Evolutionary conservation across 2,888 invertebrate genomes (phyloP).

Genomic region (Venustoraphidia nigricollis): DNA sequence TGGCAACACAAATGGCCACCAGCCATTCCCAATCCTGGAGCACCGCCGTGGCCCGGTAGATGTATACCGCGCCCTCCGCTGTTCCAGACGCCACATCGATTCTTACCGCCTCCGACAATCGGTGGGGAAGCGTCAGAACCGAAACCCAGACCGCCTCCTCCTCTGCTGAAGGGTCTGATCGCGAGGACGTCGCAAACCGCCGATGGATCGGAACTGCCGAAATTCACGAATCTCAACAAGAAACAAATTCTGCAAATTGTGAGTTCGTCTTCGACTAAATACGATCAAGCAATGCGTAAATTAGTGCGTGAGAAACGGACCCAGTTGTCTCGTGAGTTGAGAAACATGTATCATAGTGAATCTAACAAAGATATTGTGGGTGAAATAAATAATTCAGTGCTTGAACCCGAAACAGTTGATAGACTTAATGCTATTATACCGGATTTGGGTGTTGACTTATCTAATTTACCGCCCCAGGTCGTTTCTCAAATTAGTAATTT

Average conservation of each 20-base stretch:
- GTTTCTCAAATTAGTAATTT: not conserved
- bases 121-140: too few species aligned
- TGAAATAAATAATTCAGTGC: too few species aligned
- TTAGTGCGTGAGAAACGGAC: slow-evolving; percentile 24
- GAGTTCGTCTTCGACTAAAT: slow-evolving; percentile 14
- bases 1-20: too few species aligned
- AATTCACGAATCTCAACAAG: not conserved
- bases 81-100: too few species aligned
- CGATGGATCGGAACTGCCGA: too few species aligned
- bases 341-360: slow-evolving; percentile 20
- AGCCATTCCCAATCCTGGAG: too few species aligned
- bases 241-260: slow-evolving; percentile 1
- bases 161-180: too few species aligned
- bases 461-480: not conserved
- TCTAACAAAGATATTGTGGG: slow-evolving; percentile 10
- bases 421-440: not conserved
- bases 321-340: slow-evolving; percentile 23
- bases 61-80: too few species aligned
- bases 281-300: slow-evolving; percentile 22
- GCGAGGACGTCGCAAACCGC: too few species aligned
- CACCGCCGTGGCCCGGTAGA: too few species aligned
- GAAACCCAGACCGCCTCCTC: too few species aligned
- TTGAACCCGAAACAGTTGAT: not conserved
- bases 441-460: not conserved
- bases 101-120: too few species aligned